phyloP scores from a whole-genome alignment of 2,113 vertebrate genomes.

The Bubalus kerabau region DNA sequence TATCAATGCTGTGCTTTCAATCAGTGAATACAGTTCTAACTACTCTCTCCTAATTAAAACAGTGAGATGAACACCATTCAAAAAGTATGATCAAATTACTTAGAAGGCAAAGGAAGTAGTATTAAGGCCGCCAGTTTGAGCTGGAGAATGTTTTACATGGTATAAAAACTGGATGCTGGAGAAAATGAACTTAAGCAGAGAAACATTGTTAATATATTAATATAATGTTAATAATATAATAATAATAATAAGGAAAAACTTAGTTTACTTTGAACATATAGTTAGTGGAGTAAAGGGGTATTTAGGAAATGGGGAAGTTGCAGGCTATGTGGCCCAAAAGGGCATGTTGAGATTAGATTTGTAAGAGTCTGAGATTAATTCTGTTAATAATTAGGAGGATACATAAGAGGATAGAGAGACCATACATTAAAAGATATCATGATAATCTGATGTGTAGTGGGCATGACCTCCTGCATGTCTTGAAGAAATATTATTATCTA shows the following conservation, averaged over 20 bases:
- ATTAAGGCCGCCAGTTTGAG: neutral
- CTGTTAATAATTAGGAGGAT: neutral
- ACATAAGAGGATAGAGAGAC: neutral
- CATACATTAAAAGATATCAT: neutral
- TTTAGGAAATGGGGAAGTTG: neutral
- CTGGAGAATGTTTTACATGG: neutral
- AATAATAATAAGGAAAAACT: neutral
- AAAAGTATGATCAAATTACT: neutral
- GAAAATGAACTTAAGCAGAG: neutral
- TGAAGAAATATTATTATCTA: neutral
- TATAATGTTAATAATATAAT: neutral
- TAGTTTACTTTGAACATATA: neutral
- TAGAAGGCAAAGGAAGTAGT: neutral
- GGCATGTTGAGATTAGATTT: neutral
- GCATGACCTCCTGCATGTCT: neutral
- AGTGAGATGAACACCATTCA: neutral
- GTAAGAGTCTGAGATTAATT: neutral
- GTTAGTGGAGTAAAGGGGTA: neutral
- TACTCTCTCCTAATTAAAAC: neutral
- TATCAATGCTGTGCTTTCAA: neutral
- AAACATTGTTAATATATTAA: neutral
- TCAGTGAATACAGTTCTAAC: neutral
- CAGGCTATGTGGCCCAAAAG: neutral
- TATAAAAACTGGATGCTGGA: neutral
- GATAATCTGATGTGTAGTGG: neutral